Evolutionary conservation across 2,888 invertebrate species (phyloP).

Genomic region (Drosophila mettleri): DNA sequence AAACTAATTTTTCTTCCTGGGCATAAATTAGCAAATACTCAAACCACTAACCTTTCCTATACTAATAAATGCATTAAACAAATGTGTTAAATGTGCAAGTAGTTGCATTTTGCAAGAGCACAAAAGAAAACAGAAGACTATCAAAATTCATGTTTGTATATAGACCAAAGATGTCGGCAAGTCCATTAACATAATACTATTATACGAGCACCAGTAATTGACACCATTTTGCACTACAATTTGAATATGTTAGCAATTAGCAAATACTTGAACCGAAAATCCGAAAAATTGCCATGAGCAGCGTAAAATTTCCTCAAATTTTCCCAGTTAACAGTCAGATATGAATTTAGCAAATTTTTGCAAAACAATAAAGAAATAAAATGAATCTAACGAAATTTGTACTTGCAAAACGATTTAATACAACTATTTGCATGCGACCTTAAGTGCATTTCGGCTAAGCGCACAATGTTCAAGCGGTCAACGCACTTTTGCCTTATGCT

Average conservation of each 20-base stretch:
- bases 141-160: neutral
- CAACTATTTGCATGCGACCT: constrained; percentile 61
- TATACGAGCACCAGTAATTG: neutral
- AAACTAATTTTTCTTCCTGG: neutral
- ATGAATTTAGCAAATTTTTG: constrained; percentile 33
- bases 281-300: neutral
- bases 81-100: neutral
- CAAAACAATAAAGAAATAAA: neutral
- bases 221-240: neutral
- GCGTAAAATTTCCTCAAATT: neutral
- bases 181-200: neutral
- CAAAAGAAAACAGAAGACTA: neutral
- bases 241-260: neutral
- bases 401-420: constrained; percentile 42
- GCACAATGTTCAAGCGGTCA: constrained; percentile 56
- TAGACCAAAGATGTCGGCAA: neutral
- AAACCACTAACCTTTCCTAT: neutral
- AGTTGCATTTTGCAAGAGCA: neutral
- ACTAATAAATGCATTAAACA: too few relatives aligned
- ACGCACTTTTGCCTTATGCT: constrained; percentile 67
- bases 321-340: neutral
- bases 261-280: neutral
- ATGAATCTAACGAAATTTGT: neutral
- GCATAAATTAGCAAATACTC: neutral
- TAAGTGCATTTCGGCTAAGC: constrained; percentile 24